Conservation (phyloP, 2,888 invertebrate species). For the Hydriomena furcata region DNA sequence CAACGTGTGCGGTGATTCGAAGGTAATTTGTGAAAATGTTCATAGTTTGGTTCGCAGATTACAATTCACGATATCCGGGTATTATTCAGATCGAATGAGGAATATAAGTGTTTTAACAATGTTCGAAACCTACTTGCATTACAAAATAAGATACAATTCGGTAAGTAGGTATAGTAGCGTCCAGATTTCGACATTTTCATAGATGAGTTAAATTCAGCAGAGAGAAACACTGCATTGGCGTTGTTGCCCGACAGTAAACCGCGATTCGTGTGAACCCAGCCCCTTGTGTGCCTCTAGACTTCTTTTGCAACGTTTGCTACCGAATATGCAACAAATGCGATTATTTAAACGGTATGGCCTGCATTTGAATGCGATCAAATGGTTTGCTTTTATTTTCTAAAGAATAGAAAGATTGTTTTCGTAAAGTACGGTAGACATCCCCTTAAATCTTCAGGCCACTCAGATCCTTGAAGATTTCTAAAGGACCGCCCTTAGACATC, state of each 20-base stretch:
- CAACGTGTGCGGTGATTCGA: conserved; percentile 32
- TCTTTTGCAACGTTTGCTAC: conserved; percentile 27
- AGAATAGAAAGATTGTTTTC: too few species aligned
- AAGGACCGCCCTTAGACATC: too few species aligned
- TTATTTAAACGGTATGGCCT: conserved; percentile 7
- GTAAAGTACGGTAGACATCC: too few species aligned
- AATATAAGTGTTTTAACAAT: neutral
- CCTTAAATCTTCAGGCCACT: too few species aligned
- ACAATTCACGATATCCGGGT: neutral
- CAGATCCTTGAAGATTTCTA: too few species aligned
- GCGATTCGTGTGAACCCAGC: conserved; percentile 24
- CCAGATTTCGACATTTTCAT: too few species aligned
- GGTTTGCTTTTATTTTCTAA: conserved; percentile 1
- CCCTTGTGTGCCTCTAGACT: conserved; percentile 12
- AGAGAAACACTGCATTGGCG: conserved; percentile 14
- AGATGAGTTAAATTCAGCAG: conserved; percentile 2
- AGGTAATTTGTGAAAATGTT: conserved; percentile 30
- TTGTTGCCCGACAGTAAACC: conserved; percentile 25
- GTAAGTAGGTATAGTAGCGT: too few species aligned
- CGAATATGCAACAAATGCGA: conserved; percentile 24
- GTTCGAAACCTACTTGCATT: too few species aligned
- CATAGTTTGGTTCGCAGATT: conserved; percentile 9
- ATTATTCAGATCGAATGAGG: neutral
- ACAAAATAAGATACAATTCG: too few species aligned
- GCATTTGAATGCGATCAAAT: conserved; percentile 16